phyloP scores from a whole-genome alignment of 2,888 invertebrate genomes.

The Caenorhabditis sp. region DNA sequence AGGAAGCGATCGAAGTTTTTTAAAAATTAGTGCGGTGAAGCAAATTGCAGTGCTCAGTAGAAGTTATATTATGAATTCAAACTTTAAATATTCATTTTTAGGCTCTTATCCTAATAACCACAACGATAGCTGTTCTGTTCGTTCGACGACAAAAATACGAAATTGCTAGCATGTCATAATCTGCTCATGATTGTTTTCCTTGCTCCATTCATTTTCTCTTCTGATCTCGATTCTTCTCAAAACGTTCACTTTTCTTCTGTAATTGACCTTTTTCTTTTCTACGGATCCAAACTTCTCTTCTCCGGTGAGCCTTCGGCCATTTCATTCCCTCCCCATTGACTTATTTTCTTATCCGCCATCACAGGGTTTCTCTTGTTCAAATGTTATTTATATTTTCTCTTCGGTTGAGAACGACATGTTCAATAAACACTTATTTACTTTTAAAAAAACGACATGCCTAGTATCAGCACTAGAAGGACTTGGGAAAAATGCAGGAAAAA shows the following conservation, averaged over 20 bases:
- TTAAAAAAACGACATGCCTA: not conserved
- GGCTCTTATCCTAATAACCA: conserved; percentile 55
- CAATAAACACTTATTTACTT: not conserved
- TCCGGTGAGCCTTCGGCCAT: conserved; percentile 59
- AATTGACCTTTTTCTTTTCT: conserved; percentile 36
- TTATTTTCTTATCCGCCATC: conserved; percentile 57
- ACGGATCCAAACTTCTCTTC: conserved; percentile 31
- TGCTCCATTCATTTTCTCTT: conserved; percentile 4
- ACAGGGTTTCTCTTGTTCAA: conserved; percentile 43
- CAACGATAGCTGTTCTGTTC: conserved; percentile 48
- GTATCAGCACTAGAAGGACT: not conserved
- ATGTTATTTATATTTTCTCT: not conserved
- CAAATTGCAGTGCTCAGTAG: too few species aligned
- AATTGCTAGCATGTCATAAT: conserved; percentile 63
- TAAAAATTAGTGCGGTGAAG: too few species aligned
- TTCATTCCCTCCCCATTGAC: conserved; percentile 46
- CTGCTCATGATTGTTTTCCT: conserved; percentile 3
- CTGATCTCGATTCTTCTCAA: not conserved
- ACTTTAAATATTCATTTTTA: not conserved
- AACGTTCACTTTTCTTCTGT: conserved; percentile 1
- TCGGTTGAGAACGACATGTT: not conserved
- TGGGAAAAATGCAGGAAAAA: conserved; percentile 13
- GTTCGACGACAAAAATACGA: conserved; percentile 64
- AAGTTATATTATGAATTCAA: too few species aligned
- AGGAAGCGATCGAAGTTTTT: too few species aligned